Evolutionary conservation across 2,888 invertebrate species (phyloP).

Genomic region (Eupeodes luniger): DNA sequence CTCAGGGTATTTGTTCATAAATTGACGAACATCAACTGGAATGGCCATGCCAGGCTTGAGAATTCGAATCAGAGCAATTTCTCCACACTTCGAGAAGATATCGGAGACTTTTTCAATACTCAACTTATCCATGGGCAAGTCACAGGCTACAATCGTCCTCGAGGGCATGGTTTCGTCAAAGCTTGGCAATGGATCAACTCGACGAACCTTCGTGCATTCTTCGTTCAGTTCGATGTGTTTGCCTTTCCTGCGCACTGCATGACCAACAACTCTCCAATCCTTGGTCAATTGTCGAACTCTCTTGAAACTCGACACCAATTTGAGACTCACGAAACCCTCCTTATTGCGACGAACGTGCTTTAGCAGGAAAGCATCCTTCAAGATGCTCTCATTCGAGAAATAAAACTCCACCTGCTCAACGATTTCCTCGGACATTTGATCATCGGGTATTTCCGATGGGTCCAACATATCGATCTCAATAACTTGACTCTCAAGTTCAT

Average conservation of each 20-base stretch:
- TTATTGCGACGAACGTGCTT: constrained; percentile 98
- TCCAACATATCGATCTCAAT: constrained; percentile 82
- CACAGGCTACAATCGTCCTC: constrained; percentile 94
- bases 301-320: constrained; percentile 97
- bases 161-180: constrained; percentile 97
- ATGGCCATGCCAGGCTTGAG: constrained; percentile 95
- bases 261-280: constrained; percentile 96
- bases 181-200: constrained; percentile 93
- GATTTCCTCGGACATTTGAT: constrained; percentile 91
- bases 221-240: constrained; percentile 95
- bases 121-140: constrained; percentile 93
- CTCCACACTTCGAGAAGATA: constrained; percentile 94
- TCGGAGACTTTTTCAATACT: constrained; percentile 96
- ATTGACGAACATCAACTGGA: constrained; percentile 95
- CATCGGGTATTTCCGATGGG: constrained; percentile 86
- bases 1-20: constrained; percentile 95
- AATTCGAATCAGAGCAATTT: constrained; percentile 94
- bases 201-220: constrained; percentile 94
- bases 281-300: constrained; percentile 96
- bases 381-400: constrained; percentile 97
- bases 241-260: constrained; percentile 91
- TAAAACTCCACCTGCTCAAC: constrained; percentile 96
- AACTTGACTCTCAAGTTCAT: constrained; percentile 59
- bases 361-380: constrained; percentile 96
- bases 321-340: constrained; percentile 97